phyloP scores from a whole-genome alignment of 64 coral and sea anemone species.

The Astreopora myriophthalma region DNA sequence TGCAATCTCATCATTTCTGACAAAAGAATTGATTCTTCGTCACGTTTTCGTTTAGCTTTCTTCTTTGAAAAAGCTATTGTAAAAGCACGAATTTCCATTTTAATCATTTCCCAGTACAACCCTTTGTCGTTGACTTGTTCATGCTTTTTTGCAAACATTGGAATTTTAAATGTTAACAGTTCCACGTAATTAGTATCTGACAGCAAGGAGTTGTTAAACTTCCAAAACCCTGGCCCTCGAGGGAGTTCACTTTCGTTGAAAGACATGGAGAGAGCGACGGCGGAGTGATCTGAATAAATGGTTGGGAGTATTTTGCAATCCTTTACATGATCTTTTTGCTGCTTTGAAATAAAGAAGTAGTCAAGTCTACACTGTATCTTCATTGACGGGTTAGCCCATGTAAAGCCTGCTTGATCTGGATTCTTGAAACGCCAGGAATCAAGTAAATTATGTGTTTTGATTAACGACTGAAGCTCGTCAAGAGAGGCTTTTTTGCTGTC shows the following conservation, averaged over 20 bases:
- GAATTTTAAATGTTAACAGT: background rate
- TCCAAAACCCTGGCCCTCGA: background rate
- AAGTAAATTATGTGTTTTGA: background rate
- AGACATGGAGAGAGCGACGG: background rate
- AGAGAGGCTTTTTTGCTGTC: constrained; percentile 5
- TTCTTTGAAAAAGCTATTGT: background rate
- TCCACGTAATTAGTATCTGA: background rate
- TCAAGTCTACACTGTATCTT: constrained; percentile 12
- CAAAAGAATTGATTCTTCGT: background rate
- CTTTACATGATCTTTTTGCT: background rate
- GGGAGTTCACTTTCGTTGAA: background rate
- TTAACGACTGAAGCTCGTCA: background rate
- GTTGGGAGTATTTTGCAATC: background rate
- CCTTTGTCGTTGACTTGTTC: no score
- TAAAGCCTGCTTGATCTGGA: background rate
- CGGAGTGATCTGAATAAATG: constrained; percentile 24
- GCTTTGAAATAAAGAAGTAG: constrained; percentile 19
- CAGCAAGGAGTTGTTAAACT: background rate
- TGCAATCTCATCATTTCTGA: background rate
- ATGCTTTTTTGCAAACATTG: background rate
- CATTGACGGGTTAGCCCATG: constrained; percentile 23
- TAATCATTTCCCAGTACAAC: background rate
- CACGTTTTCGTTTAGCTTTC: background rate
- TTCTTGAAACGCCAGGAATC: constrained; percentile 16
- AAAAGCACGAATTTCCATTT: background rate